A percentile compares a stretch with the other conserved stretches of the same genome.
These are phyloP conservation scores for Meandrina meandrites DNA, from an alignment of 92 coral and sea anemone genomes.

Conservation along the genomic window DNA sequence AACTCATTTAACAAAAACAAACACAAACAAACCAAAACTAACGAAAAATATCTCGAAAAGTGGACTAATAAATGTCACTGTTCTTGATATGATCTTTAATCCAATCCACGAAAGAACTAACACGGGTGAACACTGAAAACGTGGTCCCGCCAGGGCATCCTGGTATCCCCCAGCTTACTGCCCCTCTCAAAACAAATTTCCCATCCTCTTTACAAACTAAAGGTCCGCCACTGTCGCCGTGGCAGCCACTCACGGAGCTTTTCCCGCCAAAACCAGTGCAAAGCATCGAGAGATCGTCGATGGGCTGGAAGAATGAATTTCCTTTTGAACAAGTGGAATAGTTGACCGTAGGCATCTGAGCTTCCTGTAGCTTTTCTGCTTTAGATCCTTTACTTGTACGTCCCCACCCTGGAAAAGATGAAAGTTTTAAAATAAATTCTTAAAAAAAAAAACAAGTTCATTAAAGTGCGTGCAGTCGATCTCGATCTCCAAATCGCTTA, in stretches of 20 bases:
- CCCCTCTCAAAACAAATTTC: conserved; percentile 75
- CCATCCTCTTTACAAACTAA: conserved; percentile 64
- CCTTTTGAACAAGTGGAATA: conserved; percentile 55
- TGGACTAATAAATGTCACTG: conserved; percentile 28
- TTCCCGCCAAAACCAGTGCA: conserved; percentile 70
- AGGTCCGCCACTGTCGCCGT: conserved; percentile 90
- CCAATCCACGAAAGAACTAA: conserved; percentile 85
- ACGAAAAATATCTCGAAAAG: not conserved
- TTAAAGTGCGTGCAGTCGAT: no score
- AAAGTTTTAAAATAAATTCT: no score
- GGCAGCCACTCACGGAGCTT: conserved; percentile 70
- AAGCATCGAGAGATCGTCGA: conserved; percentile 61
- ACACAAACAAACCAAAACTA: not conserved
- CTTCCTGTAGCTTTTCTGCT: conserved; percentile 64
- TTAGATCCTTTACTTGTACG: conserved; percentile 28
- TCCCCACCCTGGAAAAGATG: conserved; percentile 68
- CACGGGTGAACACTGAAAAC: conserved; percentile 70
- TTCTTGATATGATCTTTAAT: conserved; percentile 49
- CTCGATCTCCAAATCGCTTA: no score
- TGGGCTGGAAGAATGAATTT: conserved; percentile 53
- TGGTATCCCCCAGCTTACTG: conserved; percentile 87
- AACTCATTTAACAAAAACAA: not conserved
- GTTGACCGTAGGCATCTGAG: conserved; percentile 60
- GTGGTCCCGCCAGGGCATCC: conserved; percentile 53
- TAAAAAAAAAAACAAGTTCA: not conserved